A percentile compares a stretch with the other conserved stretches of the same genome.
Conservation (phyloP, 2,888 invertebrate genomes). For the Eilema caniola region DNA sequence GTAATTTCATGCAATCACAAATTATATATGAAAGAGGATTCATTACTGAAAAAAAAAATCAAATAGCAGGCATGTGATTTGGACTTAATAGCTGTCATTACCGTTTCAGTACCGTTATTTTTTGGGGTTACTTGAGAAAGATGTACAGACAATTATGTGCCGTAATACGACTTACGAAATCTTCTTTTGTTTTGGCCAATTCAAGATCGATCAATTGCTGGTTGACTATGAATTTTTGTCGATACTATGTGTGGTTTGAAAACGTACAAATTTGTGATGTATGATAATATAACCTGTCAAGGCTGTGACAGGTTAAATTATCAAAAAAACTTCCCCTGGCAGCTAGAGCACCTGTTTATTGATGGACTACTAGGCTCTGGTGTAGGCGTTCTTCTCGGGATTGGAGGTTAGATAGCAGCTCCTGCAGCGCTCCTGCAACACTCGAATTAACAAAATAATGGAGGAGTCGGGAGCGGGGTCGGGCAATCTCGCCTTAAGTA, state of each 20-base stretch:
- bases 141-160: slow-evolving; percentile 8
- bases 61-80: not conserved
- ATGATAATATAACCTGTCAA: not conserved
- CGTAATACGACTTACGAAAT: slow-evolving; percentile 2
- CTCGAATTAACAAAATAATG: not conserved
- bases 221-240: not conserved
- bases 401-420: not conserved
- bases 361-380: not conserved
- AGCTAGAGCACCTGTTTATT: not conserved
- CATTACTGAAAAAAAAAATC: slow-evolving; percentile 2
- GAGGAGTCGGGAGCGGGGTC: not conserved
- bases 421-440: not conserved
- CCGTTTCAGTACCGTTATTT: not conserved
- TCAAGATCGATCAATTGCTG: not conserved
- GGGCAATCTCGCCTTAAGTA: too few relatives aligned
- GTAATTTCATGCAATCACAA: not conserved
- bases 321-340: too few relatives aligned
- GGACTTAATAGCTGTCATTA: slow-evolving; percentile 2
- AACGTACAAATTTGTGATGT: not conserved
- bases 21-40: slow-evolving; percentile 5
- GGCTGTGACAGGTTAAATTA: too few relatives aligned
- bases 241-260: not conserved
- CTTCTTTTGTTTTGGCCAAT: not conserved
- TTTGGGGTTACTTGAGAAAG: not conserved
- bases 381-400: not conserved